Base-by-base conservation (phyloP, 2,888 invertebrate species). In the Eugnorisma glareosa region DNA sequence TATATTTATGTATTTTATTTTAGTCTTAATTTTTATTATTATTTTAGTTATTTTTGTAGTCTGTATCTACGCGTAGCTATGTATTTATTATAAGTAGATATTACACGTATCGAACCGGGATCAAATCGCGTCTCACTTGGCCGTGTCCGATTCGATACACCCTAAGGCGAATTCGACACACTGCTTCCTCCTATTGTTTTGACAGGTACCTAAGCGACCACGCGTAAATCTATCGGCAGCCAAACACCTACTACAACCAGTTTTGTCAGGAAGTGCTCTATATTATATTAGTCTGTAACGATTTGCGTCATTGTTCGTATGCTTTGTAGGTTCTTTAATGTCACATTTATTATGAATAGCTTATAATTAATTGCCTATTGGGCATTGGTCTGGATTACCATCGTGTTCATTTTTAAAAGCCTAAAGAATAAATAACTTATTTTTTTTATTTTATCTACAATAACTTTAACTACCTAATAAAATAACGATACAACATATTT, bases 201-300 rank as follows among this genome's bases (percentile, higher is more conserved):
- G 77, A 67, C 48, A 66, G 24, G 54, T 83, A 85, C 66, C 63
- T 72, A 77, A 35, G 77, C 75, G 64, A 73, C 84, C 79, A 79
- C 67, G 78, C 79, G 79, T 79, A 69, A 63, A 77, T 76, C 70
- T 76, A 74, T 54, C 67, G 64, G 54, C 64, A 37, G 61, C n/a
- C 31, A 78, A 77, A 83, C 89, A 83, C 86, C 86, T 75, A 77
- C 81, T 11, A 73, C 10, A 87, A 88, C 87, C 81, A 51, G 88
- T 86, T 85, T 67, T 57, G 83, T 77, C 89, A 90, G 91, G 91
- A 91, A 91, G 88, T 90, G 87, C 79, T 89, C 88, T 76, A 90
- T 77, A 88, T 88, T 82, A 81, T 86, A 82, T 83, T 82, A 77
- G 84, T 81, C 80, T 81, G 51, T 84, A 76, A 79, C 61, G 24